Percentiles rank a stretch among this genome's conserved stretches.
Conservation (phyloP, 1,140 invertebrate species). For the Drosophila rufa region DNA sequence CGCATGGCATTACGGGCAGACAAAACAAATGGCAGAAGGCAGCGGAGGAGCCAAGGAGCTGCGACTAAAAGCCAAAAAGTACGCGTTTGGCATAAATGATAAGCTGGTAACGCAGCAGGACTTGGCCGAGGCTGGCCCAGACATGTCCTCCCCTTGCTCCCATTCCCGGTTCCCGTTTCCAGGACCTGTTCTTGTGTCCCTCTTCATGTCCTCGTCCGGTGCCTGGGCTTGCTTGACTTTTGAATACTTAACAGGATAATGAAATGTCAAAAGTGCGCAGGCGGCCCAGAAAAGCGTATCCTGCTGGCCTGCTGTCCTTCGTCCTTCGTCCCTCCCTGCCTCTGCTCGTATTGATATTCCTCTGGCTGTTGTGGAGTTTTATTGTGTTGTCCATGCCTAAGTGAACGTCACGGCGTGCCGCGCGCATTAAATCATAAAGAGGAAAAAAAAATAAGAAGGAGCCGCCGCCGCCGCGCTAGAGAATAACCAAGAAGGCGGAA, state of each 20-base stretch:
- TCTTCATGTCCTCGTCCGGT: slow-evolving; percentile 30
- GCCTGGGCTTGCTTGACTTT: slow-evolving; percentile 73
- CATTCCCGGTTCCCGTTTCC: not conserved
- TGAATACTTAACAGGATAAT: slow-evolving; percentile 84
- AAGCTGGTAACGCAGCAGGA: slow-evolving; percentile 73
- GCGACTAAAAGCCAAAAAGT: slow-evolving; percentile 75
- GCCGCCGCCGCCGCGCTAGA: slow-evolving; percentile 10
- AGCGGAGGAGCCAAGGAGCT: slow-evolving; percentile 10
- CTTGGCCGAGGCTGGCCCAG: slow-evolving; percentile 30
- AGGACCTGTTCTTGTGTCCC: not conserved
- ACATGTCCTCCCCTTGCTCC: slow-evolving; percentile 33
- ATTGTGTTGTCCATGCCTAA: slow-evolving; percentile 78
- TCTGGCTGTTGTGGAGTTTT: slow-evolving; percentile 53
- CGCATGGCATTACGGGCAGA: slow-evolving; percentile 76
- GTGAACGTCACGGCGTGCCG: slow-evolving; percentile 79
- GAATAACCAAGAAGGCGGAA: slow-evolving; percentile 22
- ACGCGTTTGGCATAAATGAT: slow-evolving; percentile 82
- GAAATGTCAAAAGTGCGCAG: slow-evolving; percentile 82
- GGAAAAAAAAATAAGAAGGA: slow-evolving; percentile 19
- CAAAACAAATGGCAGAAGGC: slow-evolving; percentile 67
- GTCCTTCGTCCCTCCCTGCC: not conserved
- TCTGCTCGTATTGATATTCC: slow-evolving; percentile 36
- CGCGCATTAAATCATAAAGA: slow-evolving; percentile 81
- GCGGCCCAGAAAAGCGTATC: slow-evolving; percentile 61
- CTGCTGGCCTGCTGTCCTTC: slow-evolving; percentile 21